A percentile compares a stretch with the other conserved stretches of the same genome.
These are phyloP conservation scores for Aphelenchoides avenae DNA, from an alignment of 1,140 invertebrate genomes.

Conservation along the genomic window DNA sequence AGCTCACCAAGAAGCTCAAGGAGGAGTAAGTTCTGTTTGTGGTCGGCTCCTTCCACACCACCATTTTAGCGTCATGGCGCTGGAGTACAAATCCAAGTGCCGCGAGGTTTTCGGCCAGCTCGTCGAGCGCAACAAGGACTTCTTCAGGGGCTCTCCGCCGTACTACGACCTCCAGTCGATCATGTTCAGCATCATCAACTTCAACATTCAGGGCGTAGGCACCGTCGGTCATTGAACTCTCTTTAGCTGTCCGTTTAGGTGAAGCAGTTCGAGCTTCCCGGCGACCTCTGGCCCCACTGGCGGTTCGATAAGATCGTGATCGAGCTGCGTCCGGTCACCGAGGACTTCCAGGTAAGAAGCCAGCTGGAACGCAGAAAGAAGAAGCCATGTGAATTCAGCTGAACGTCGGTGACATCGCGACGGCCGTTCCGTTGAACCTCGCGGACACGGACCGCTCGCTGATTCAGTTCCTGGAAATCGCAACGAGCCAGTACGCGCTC, in stretches of 20 bases:
- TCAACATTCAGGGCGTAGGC: neutral
- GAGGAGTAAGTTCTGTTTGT: constrained; percentile 9
- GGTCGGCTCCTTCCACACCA: neutral
- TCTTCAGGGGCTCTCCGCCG: neutral
- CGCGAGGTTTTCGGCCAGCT: constrained; percentile 15
- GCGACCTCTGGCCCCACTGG: neutral
- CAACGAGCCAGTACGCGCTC: constrained; percentile 20
- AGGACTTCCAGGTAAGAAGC: too few species aligned
- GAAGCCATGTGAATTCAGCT: too few species aligned
- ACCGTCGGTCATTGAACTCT: too few species aligned
- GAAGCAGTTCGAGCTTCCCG: neutral
- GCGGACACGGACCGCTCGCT: neutral
- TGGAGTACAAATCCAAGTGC: constrained; percentile 11
- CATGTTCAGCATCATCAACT: constrained; percentile 6
- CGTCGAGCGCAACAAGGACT: neutral
- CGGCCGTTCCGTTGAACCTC: neutral
- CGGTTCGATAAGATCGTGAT: neutral
- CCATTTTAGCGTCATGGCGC: constrained; percentile 7
- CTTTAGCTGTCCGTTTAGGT: too few species aligned
- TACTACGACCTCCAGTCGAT: constrained; percentile 18
- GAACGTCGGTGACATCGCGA: constrained; percentile 13
- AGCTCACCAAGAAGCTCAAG: constrained; percentile 9
- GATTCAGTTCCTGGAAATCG: constrained; percentile 22
- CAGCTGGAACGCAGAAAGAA: too few species aligned
- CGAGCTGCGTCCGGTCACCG: neutral